Evolutionary conservation across 2,113 vertebrate species (phyloP), one percentile per base, ranked within the genome.

Genomic region (Regulus satrapa): DNA sequence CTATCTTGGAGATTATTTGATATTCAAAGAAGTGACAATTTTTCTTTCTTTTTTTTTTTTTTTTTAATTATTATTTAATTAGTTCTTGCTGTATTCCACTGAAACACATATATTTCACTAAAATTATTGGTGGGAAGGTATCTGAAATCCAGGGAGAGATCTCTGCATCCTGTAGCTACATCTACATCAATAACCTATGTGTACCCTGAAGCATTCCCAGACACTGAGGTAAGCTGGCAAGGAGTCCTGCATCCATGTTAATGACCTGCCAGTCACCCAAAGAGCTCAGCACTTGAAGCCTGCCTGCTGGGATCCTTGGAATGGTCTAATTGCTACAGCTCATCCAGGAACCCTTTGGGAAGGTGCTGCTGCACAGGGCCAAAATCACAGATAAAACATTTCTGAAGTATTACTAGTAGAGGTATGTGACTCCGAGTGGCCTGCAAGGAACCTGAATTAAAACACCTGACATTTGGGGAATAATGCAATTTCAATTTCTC

Each of bases 191-290:
- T 87, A 93, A 94, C 75, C 43, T 63, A 4, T 26, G 18, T 36
- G 43, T 71, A 92, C 34, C 64, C 69, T 67, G 46, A 91, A 93
- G 87, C 89, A 93, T 91, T 89, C 68, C n/a, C 83, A 94, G 73
- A 86, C 55, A 58, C 59, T 77, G 46, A 94, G 76, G 69, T 64
- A 85, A 78, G n/a, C 52, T 87, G 73, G 36, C 56, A 72, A 91
- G 36, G 26, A 93, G 7, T 85, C 72, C 63, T 74, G 72, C 46
- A 54, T 66, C 68, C 89, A 66, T 84, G 63, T 28, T 91, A 95
- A 94, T 69, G 83, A 91, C 48, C 54, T 86, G 68, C 43, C 89
- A 91, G 79, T 84, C 79, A 83, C 48, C 38, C 74, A 58, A 69
- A 88, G 51, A 74, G 38, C 55, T 69, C 77, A 74, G 26, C 3